A percentile compares a stretch with the other conserved stretches of the same genome.
Evolutionary conservation across 2,888 invertebrate species (phyloP).

Genomic region (Catocala sponsa): DNA sequence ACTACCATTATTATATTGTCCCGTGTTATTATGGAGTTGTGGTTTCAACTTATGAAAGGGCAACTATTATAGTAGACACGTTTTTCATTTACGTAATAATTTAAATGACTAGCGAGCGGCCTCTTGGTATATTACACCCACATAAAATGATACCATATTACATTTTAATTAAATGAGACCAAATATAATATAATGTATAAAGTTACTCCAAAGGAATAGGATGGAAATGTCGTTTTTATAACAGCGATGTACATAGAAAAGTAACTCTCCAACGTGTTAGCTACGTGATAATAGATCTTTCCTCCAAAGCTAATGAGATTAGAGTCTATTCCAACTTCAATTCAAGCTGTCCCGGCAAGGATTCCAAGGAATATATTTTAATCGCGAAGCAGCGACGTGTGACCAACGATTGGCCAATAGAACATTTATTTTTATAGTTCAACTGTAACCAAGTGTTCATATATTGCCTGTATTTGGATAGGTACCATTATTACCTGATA

Average conservation of each 20-base stretch:
- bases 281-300: constrained; percentile 5
- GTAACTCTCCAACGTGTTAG: constrained; percentile 11
- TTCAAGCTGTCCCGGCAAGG: too few relatives aligned
- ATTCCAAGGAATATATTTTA: too few relatives aligned
- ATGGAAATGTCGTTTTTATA: constrained; percentile 21
- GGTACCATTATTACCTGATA: too few relatives aligned
- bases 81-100: constrained; percentile 26
- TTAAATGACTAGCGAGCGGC: background rate
- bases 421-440: too few relatives aligned
- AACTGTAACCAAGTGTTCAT: too few relatives aligned
- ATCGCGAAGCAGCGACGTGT: too few relatives aligned
- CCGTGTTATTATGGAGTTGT: constrained; percentile 26
- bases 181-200: constrained; percentile 18
- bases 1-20: constrained; percentile 33
- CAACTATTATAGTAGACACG: constrained; percentile 12
- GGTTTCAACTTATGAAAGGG: constrained; percentile 26
- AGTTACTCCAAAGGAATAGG: constrained; percentile 22
- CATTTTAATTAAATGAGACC: constrained; percentile 38
- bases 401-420: too few relatives aligned
- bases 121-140: constrained; percentile 24
- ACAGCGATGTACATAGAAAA: constrained; percentile 21
- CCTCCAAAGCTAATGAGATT: background rate
- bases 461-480: too few relatives aligned
- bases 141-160: constrained; percentile 30
- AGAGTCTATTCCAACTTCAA: too few relatives aligned